Percentiles rank a stretch among this genome's conserved stretches.
Conservation (phyloP, 2,888 invertebrate species). For the Diarsia mendica region DNA sequence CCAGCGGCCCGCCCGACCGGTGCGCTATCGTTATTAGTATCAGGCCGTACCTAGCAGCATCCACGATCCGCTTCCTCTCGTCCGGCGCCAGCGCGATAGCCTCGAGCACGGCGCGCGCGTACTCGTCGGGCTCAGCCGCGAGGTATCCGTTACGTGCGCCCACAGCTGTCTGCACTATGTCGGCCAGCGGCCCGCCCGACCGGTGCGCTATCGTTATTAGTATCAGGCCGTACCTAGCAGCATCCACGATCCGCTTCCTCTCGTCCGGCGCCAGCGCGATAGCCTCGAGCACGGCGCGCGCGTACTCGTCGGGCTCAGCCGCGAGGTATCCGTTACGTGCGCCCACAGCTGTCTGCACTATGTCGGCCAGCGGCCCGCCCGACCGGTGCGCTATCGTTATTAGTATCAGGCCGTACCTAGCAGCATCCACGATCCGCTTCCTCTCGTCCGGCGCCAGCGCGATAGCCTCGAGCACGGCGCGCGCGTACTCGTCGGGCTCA, state of each 20-base stretch:
- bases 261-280: constrained; percentile 91
- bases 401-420: constrained; percentile 88
- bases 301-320: constrained; percentile 94
- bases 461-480: constrained; percentile 92
- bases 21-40: constrained; percentile 95
- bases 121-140: constrained; percentile 94
- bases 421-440: constrained; percentile 92
- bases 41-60: constrained; percentile 92
- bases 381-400: constrained; percentile 97
- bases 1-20: constrained; percentile 97
- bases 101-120: constrained; percentile 93
- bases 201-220: constrained; percentile 96
- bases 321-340: constrained; percentile 96
- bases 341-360: constrained; percentile 94
- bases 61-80: constrained; percentile 91
- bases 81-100: constrained; percentile 92
- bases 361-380: constrained; percentile 97
- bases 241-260: constrained; percentile 91
- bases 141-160: constrained; percentile 94
- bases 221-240: constrained; percentile 91
- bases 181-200: constrained; percentile 97
- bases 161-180: constrained; percentile 95
- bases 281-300: constrained; percentile 92
- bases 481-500: constrained; percentile 95
- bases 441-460: constrained; percentile 91